These are phyloP conservation scores for Drosophila tropicalis DNA, from an alignment of 1,140 invertebrate genomes.

Conservation along the genomic window DNA sequence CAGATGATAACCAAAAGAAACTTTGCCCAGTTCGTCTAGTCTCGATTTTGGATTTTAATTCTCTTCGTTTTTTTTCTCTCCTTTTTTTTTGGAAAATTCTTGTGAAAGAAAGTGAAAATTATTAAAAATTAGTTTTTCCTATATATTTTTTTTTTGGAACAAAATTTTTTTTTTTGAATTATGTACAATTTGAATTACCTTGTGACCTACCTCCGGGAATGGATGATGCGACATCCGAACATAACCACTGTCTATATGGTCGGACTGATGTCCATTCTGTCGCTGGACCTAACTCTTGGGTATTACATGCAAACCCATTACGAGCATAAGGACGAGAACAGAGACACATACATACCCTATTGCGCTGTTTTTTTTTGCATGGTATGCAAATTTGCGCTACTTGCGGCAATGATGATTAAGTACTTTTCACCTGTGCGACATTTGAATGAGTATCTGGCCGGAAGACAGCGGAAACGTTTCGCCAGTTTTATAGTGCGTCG, in stretches of 20 bases:
- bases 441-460: neutral
- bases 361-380: neutral
- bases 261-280: neutral
- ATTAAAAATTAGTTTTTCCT: no score
- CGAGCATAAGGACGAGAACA: no score
- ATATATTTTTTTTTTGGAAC: no score
- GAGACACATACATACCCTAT: neutral
- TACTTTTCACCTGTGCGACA: neutral
- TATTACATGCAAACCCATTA: no score
- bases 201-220: neutral
- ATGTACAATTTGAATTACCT: neutral
- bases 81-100: no score
- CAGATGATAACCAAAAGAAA: no score
- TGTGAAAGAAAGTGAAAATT: no score
- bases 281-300: neutral
- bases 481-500: constrained; percentile 51
- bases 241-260: neutral
- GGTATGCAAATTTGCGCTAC: neutral
- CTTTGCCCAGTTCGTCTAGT: no score
- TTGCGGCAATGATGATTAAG: neutral
- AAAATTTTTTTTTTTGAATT: neutral
- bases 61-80: no score
- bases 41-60: no score
- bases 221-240: neutral
- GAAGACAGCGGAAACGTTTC: neutral